Evolutionary conservation across 35 echinoderm and acorn worm species (phyloP).

Genomic region (Eucidaris tribuloides): DNA sequence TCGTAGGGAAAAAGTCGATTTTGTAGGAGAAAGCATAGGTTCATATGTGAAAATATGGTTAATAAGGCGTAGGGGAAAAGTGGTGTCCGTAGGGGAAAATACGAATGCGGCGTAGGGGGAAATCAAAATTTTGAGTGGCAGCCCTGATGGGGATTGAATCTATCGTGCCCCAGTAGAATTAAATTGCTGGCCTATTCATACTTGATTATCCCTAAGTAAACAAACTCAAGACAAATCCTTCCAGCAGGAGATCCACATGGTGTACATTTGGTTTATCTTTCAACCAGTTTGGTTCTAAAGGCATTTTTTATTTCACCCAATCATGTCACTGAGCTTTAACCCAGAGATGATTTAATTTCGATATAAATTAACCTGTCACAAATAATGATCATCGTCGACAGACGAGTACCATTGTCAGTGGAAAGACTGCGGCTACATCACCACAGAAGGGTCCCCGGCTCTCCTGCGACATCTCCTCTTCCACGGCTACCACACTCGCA

Average conservation of each 20-base stretch:
- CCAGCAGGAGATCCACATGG: background rate
- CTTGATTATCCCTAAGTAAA: too few species aligned
- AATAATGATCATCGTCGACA: background rate
- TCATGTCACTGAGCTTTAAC: too few species aligned
- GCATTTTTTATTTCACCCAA: background rate
- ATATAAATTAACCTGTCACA: background rate
- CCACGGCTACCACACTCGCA: constrained; percentile 69
- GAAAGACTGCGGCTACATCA: constrained; percentile 48
- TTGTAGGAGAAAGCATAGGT: too few species aligned
- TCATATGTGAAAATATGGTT: too few species aligned
- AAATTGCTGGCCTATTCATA: too few species aligned
- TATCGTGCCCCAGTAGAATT: too few species aligned
- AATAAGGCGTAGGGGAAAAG: too few species aligned
- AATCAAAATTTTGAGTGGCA: too few species aligned
- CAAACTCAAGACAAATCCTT: background rate
- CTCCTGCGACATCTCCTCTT: constrained; percentile 70
- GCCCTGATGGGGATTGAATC: too few species aligned
- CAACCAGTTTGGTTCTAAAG: background rate
- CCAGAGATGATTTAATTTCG: background rate
- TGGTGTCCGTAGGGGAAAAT: too few species aligned
- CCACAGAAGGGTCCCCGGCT: constrained; percentile 10
- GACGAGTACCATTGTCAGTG: constrained; percentile 66
- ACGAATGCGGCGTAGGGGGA: too few species aligned
- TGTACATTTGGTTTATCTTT: background rate
- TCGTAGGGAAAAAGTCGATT: too few species aligned